A percentile compares a stretch with the other conserved stretches of the same genome.
Conservation (phyloP, 2,797 vertebrate species). For the Cichlasoma orientale region DNA sequence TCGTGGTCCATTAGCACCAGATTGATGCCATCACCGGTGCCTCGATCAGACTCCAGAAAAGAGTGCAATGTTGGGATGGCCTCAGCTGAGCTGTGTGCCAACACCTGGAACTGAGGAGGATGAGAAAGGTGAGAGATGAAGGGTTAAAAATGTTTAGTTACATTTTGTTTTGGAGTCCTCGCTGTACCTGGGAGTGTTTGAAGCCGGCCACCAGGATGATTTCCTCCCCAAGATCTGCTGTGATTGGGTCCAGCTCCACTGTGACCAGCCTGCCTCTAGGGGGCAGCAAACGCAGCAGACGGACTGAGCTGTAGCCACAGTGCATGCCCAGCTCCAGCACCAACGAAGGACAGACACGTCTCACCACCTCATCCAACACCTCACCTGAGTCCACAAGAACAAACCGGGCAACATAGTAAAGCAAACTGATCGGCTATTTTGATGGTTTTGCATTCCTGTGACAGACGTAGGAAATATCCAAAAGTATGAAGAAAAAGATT, state of each 20-base stretch:
- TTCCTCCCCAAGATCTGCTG: conserved; percentile 76
- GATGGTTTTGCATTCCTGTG: not conserved
- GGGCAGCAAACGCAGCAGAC: conserved; percentile 72
- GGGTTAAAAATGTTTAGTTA: not conserved
- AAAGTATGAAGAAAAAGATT: not conserved
- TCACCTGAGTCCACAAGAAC: conserved; percentile 36
- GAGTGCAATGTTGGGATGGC: conserved; percentile 56
- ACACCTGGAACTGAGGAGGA: conserved; percentile 73
- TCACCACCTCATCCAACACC: conserved; percentile 63
- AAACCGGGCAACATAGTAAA: not conserved
- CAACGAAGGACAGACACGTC: conserved; percentile 31
- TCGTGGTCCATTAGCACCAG: conserved; percentile 80
- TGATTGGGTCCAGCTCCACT: conserved; percentile 72
- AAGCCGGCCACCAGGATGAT: conserved; percentile 79
- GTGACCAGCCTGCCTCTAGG: conserved; percentile 67
- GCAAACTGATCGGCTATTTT: not conserved
- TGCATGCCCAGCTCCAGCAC: conserved; percentile 77
- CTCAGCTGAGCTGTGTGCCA: conserved; percentile 65
- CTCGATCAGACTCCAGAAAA: conserved; percentile 19
- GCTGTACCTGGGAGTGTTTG: conserved; percentile 73
- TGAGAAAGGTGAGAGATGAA: not conserved
- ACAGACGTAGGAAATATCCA: not conserved
- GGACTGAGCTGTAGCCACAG: conserved; percentile 76
- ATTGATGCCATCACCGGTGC: conserved; percentile 19
- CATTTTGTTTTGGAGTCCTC: not conserved